Evolutionary conservation across 2,797 vertebrate genomes (phyloP), one percentile per base, ranked within the genome.

Genomic region (Ceyx erithaca): DNA sequence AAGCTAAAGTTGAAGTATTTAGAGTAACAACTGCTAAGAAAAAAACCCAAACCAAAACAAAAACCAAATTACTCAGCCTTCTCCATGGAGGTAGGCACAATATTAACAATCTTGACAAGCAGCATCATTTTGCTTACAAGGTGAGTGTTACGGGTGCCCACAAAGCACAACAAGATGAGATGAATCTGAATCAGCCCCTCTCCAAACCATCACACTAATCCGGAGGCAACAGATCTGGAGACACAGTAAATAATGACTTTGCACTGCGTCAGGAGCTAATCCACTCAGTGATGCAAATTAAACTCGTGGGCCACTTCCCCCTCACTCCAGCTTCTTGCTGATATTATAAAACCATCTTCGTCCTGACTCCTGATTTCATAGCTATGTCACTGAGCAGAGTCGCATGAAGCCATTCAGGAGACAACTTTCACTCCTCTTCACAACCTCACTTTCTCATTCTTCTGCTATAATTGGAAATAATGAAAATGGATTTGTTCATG

Each of bases 231-330:
- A 31, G 89, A 80, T 75, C 92, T 41, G 61, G 89, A 93, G 92
- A 54, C 82, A 22, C 10, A 6, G 91, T 87, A 92, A 96, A 94
- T 86, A 91, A 93, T 95, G 95, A 93, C 85, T 91, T 93, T 88
- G 90, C 91, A 80, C 85, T 94, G 94, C 94, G 91, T 92, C 93
- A 92, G 92, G 83, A 95, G 87, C 96, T 94, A 76, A 95, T 85
- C 89, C 94, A 89, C 94, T 93, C 94, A 54, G 93, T 90, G 94
- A 94, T 94, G 94, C 92, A 92, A 94, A 93, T 93, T 57, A 30
- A 78, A 79, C 41, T 63, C 85, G 86, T 92, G 93, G 92, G 94
- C 95, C 85, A 68, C 96, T 80, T 93, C 92, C 96, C 94, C 92
- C 95, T 96, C 95, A 86, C 95, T 91, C 87, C 59, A 23, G 92